phyloP scores from a whole-genome alignment of 2,888 invertebrate species.

The Hoplodrina ambigua region DNA sequence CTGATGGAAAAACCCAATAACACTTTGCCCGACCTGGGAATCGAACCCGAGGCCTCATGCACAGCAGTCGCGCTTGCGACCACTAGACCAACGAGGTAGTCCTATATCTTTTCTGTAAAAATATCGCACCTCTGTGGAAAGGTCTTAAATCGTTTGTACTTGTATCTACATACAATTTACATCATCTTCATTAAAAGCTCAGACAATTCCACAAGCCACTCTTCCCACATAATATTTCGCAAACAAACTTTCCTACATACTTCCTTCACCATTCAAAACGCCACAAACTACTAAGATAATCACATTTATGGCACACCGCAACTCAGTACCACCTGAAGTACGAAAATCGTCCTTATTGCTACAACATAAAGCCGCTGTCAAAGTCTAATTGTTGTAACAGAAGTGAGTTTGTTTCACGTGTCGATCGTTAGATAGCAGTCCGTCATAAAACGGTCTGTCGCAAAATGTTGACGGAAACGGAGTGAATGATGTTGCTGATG shows the following conservation, averaged over 20 bases:
- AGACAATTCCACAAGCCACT: background rate
- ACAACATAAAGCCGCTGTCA: conserved; percentile 3
- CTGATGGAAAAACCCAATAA: no score
- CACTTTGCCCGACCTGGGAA: no score
- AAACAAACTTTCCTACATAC: conserved; percentile 24
- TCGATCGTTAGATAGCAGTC: conserved; percentile 8
- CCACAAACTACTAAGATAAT: conserved; percentile 19
- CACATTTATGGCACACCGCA: conserved; percentile 6
- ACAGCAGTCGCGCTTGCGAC: no score
- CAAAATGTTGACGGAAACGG: conserved; percentile 72
- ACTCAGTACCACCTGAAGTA: background rate
- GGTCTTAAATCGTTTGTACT: background rate
- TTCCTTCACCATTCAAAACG: conserved; percentile 25
- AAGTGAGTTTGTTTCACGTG: conserved; percentile 3
- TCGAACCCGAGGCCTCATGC: no score
- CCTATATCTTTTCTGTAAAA: no score
- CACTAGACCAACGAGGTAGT: no score
- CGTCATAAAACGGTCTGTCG: conserved; percentile 19
- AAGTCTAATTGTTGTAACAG: background rate
- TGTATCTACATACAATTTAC: background rate
- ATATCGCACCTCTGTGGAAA: no score
- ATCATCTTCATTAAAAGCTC: background rate
- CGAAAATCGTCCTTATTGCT: conserved; percentile 4
- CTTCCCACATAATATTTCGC: conserved; percentile 10
- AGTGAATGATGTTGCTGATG: conserved; percentile 62